Percentiles rank a stretch among this genome's conserved stretches.
These are phyloP conservation scores for Petrocephalus zakoni DNA, from an alignment of 2,113 vertebrate species.

Conservation along the genomic window DNA sequence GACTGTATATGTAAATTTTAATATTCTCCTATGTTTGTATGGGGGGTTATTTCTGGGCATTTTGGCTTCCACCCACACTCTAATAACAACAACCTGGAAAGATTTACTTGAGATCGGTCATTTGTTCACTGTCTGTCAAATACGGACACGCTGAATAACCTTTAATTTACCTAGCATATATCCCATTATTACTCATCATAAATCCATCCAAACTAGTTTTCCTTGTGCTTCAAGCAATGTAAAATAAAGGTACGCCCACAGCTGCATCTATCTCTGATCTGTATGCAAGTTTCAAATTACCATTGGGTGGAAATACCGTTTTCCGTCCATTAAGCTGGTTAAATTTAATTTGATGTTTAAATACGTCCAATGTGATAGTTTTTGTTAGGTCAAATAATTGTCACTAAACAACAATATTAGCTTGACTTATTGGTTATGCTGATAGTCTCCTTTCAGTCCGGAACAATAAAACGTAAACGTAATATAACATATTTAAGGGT, in stretches of 20 bases:
- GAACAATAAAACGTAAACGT: not conserved
- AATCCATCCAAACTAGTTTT: not conserved
- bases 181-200: not conserved
- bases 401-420: not conserved
- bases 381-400: not conserved
- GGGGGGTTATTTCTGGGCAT: too few species aligned
- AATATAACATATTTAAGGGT: not conserved
- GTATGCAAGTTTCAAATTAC: not conserved
- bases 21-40: too few species aligned
- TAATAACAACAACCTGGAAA: not conserved
- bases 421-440: not conserved
- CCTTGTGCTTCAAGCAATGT: not conserved
- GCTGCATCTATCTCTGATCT: not conserved
- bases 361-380: not conserved
- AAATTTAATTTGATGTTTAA: not conserved
- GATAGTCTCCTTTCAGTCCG: not conserved
- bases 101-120: not conserved
- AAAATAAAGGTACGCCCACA: not conserved
- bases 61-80: too few species aligned
- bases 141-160: not conserved
- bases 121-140: not conserved
- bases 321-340: not conserved
- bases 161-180: not conserved
- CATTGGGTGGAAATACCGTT: not conserved
- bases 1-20: too few species aligned